Conservation (phyloP, 1,140 invertebrate species). For the Euglossa dilemma region DNA sequence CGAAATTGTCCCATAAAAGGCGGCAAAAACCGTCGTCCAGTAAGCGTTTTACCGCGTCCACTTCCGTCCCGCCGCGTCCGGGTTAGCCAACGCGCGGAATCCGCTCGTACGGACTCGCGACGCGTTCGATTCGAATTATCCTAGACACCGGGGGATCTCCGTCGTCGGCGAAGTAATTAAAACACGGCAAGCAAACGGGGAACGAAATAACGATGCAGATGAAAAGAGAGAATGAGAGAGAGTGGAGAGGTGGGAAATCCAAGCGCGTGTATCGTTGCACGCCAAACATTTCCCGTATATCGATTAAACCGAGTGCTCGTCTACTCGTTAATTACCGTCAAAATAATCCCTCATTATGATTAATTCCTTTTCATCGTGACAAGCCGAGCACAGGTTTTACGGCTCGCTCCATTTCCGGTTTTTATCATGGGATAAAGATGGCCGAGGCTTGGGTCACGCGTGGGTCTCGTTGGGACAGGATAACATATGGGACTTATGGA, state of each 20-base stretch:
- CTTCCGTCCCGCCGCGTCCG: background rate
- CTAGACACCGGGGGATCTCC: background rate
- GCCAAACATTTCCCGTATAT: conserved; percentile 19
- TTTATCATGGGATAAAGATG: background rate
- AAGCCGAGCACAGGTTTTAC: background rate
- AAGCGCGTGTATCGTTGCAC: background rate
- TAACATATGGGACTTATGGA: too few relatives aligned
- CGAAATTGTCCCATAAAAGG: background rate
- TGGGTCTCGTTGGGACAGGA: too few relatives aligned
- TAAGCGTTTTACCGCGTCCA: conserved; percentile 1
- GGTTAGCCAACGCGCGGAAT: background rate
- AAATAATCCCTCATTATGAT: conserved; percentile 45
- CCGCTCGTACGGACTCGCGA: conserved; percentile 11
- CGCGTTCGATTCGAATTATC: conserved; percentile 42
- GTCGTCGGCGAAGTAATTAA: conserved; percentile 17
- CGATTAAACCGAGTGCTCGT: conserved; percentile 26
- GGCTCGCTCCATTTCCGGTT: conserved; percentile 32
- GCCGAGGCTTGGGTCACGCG: too few relatives aligned
- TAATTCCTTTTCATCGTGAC: conserved; percentile 7
- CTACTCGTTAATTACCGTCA: conserved; percentile 40
- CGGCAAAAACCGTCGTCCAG: background rate
- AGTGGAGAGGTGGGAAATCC: background rate
- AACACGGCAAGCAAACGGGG: background rate
- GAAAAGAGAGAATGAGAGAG: too few relatives aligned
- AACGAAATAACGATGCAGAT: background rate